Base-by-base conservation (phyloP, 1,140 invertebrate genomes). In the Frieseomelitta varia region DNA sequence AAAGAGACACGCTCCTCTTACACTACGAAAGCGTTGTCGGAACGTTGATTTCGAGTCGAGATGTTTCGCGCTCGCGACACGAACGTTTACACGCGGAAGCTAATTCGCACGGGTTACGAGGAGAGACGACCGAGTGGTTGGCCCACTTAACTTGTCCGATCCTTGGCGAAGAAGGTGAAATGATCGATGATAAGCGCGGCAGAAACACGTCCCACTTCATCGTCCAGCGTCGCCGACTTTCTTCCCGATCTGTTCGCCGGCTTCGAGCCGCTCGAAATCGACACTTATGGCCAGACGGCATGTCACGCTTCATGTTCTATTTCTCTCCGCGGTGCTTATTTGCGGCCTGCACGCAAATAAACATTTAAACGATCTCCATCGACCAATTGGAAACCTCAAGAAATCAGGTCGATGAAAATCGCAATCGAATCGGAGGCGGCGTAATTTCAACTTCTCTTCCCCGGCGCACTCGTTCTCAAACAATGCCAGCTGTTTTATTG, bases 141-240 rank as follows among this genome's bases (percentile, higher is more conserved):
- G 84, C 88, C 88, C 74, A 89, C 56, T 89, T 47, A 47, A 47
- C 8, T 47, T 8, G 6, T 0, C 39, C 39, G 39, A 47, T 55
- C 17, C 68, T n/a, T 63, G 68, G 68, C 74, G 85, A 84, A 84
- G 75, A 90, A 89, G 81, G 81, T 87, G 85, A 90, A 90, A 82
- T 86, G 81, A 88, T 69, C 85, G 81, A 89, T 87, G 87, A 88
- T 88, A 88, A 88, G 84, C 78, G 65, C 73, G 39, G 30, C 78
- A 81, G 81, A 68, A 65, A 81, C 78, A 84, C 78, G 81, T 85
- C 88, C 87, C 81, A 88, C 87, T 86, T 88, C 58, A 67, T 88
- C 75, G 67, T 80, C 24, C 65, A 53, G 27, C 55, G 53, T 34
- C 65, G 63, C 55, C 61, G 76, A 88, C 88, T 89, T 89, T 90